These are phyloP conservation scores for Drosophila ercepeae DNA, from an alignment of 1,140 invertebrate species.

Conservation along the genomic window DNA sequence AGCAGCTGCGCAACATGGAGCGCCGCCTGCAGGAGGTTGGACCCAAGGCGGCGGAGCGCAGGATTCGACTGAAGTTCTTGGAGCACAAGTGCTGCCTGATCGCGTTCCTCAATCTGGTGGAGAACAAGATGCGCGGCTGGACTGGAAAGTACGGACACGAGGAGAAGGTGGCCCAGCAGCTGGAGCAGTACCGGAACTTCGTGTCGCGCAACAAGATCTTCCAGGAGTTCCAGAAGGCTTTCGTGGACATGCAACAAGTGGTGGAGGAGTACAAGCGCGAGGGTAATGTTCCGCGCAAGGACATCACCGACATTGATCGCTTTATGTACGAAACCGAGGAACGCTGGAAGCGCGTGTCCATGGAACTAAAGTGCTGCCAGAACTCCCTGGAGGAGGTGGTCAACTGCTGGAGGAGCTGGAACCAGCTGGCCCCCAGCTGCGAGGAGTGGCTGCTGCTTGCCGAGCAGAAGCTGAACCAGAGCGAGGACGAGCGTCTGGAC, in stretches of 20 bases:
- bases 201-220: conserved; percentile 96
- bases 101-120: conserved; percentile 94
- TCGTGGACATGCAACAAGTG: conserved; percentile 95
- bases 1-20: conserved; percentile 92
- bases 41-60: conserved; percentile 89
- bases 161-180: conserved; percentile 91
- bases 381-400: conserved; percentile 95
- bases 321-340: conserved; percentile 94
- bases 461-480: conserved; percentile 89
- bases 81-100: conserved; percentile 97
- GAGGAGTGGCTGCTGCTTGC: conserved; percentile 92
- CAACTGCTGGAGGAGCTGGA: conserved; percentile 94
- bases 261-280: conserved; percentile 95
- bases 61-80: conserved; percentile 93
- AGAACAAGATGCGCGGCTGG: conserved; percentile 95
- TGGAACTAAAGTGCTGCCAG: conserved; percentile 94
- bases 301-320: conserved; percentile 90
- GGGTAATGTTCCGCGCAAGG: conserved; percentile 91
- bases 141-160: conserved; percentile 94
- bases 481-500: conserved; percentile 94
- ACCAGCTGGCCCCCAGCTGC: conserved; percentile 89
- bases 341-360: conserved; percentile 95
- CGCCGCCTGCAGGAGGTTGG: conserved; percentile 89
- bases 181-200: conserved; percentile 96
- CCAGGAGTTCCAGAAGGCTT: conserved; percentile 97